These are phyloP conservation scores for Setipinna tenuifilis DNA, from an alignment of 2,797 vertebrate genomes.

Conservation along the genomic window DNA sequence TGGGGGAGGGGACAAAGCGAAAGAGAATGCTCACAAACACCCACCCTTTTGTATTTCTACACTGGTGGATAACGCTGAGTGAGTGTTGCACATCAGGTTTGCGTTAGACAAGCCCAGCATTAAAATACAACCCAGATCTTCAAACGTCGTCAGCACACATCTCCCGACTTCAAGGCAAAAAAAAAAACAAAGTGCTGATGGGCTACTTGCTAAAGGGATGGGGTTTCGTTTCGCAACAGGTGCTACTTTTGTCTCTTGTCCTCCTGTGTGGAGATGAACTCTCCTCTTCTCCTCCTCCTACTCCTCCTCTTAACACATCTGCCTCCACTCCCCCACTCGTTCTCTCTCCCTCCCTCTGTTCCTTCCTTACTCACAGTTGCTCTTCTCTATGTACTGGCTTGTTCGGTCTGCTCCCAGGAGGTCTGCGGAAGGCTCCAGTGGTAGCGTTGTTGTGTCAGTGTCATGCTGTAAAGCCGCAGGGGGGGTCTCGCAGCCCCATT, in stretches of 20 bases:
- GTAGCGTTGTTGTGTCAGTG: slow-evolving; percentile 47
- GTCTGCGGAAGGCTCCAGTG: slow-evolving; percentile 35
- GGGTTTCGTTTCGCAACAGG: background rate
- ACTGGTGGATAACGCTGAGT: background rate
- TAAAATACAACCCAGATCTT: background rate
- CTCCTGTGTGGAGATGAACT: background rate
- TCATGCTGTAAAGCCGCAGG: slow-evolving; percentile 52
- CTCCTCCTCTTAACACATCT: background rate
- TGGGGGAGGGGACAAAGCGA: background rate
- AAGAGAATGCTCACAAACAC: background rate
- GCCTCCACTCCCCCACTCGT: slow-evolving; percentile 44
- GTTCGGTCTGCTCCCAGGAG: slow-evolving; percentile 33
- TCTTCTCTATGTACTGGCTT: background rate
- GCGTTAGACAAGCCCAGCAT: background rate
- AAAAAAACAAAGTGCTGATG: too few relatives aligned
- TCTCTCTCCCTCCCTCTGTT: background rate
- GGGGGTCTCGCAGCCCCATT: background rate
- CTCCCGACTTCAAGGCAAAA: background rate
- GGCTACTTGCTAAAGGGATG: background rate
- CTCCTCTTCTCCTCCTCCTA: background rate
- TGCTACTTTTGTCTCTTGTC: background rate
- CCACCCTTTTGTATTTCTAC: background rate
- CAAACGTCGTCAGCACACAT: background rate
- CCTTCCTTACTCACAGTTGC: background rate
- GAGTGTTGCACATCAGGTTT: slow-evolving; percentile 2